Evolutionary conservation across 1,140 invertebrate species (phyloP).

Genomic region (Tyrophagus putrescentiae): DNA sequence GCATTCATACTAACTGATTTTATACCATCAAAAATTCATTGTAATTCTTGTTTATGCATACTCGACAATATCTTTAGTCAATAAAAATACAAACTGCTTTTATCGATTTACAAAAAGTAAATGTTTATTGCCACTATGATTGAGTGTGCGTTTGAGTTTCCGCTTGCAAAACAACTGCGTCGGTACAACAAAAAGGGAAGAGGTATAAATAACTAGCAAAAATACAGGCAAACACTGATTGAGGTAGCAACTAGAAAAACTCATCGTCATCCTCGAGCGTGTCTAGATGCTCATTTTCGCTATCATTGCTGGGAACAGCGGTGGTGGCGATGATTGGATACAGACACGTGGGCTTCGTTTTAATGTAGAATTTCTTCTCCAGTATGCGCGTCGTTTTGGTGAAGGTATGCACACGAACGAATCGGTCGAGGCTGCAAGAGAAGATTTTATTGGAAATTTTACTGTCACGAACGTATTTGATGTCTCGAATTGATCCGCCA

Average conservation of each 20-base stretch:
- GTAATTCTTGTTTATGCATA: no score
- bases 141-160: no score
- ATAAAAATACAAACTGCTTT: no score
- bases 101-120: no score
- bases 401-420: constrained; percentile 23
- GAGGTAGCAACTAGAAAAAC: neutral
- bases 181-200: no score
- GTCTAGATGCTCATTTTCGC: neutral
- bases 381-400: constrained; percentile 6
- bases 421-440: constrained; percentile 23
- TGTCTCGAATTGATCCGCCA: constrained; percentile 22
- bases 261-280: neutral
- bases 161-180: no score
- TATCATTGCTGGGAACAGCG: neutral
- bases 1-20: no score
- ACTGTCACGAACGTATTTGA: constrained; percentile 20
- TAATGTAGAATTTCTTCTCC: constrained; percentile 22
- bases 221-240: no score
- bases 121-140: no score
- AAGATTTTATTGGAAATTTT: constrained; percentile 15
- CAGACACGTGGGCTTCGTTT: constrained; percentile 24
- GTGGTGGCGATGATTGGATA: constrained; percentile 19
- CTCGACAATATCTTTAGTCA: no score
- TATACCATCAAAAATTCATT: no score
- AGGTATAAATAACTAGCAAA: no score